Evolutionary conservation across 1,140 invertebrate genomes (phyloP).

Genomic region (Apis dorsata): DNA sequence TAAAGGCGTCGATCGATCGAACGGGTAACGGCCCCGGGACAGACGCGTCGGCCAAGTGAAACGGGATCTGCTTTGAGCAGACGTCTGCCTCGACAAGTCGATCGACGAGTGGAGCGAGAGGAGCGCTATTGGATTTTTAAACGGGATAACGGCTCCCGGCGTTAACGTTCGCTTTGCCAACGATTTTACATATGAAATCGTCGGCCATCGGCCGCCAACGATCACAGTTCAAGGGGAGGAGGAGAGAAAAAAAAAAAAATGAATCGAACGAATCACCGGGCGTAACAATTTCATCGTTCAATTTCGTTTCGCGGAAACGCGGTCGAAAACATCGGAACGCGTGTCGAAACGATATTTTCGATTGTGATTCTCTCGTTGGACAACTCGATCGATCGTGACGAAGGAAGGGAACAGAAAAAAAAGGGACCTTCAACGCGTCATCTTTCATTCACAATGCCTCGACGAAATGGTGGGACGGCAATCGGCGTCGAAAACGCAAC

Average conservation of each 20-base stretch:
- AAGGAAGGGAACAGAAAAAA: too few relatives aligned
- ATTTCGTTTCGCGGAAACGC: neutral
- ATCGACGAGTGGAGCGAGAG: too few relatives aligned
- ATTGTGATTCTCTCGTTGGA: too few relatives aligned
- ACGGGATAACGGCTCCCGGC: neutral
- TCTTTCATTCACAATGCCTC: neutral
- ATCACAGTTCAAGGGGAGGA: neutral
- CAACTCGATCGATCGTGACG: too few relatives aligned
- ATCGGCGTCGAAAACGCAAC: neutral
- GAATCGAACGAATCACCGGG: neutral
- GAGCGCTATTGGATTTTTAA: conserved; percentile 12
- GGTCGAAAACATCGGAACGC: neutral
- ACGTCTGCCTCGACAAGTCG: too few relatives aligned
- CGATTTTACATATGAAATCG: neutral
- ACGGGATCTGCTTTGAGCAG: too few relatives aligned
- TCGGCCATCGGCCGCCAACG: conserved; percentile 1
- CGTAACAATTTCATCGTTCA: neutral
- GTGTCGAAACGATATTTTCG: neutral
- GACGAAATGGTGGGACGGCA: neutral
- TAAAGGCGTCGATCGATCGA: too few relatives aligned
- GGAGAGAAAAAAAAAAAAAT: neutral
- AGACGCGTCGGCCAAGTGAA: too few relatives aligned
- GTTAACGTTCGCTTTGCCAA: neutral
- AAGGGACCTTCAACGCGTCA: neutral
- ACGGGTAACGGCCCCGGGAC: too few relatives aligned